These are phyloP conservation scores for Notothenia rossii DNA, from an alignment of 2,113 vertebrate species.

Conservation along the genomic window DNA sequence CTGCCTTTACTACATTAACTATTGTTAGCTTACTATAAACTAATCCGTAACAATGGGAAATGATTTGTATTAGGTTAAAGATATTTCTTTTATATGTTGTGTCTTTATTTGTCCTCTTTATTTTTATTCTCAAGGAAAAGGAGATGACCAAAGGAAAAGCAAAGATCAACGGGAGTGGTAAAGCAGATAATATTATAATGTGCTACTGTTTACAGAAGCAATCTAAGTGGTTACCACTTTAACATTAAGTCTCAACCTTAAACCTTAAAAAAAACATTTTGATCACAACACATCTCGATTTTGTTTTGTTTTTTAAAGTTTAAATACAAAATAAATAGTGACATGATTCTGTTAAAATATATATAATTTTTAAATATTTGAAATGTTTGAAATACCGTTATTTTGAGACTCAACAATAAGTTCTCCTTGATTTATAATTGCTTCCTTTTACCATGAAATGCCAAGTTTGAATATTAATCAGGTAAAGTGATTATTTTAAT, in stretches of 20 bases:
- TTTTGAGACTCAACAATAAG: not conserved
- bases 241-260: no score
- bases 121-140: slow-evolving; percentile 1
- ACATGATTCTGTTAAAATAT: no score
- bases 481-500: not conserved
- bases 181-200: not conserved
- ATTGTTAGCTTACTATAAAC: not conserved
- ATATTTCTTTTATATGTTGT: not conserved
- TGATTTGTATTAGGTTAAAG: rapidly evolving
- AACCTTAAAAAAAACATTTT: no score
- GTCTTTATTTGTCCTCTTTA: not conserved
- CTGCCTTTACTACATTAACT: not conserved
- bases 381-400: not conserved
- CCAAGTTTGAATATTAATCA: not conserved
- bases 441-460: not conserved
- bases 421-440: not conserved
- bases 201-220: not conserved
- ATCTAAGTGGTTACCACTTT: not conserved
- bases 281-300: no score
- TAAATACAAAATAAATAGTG: no score
- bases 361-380: no score
- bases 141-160: slow-evolving; percentile 63
- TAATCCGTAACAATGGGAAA: not conserved
- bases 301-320: no score
- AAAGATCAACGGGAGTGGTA: slow-evolving; percentile 50